phyloP scores from a whole-genome alignment of 2,797 vertebrate genomes.

The Labroides dimidiatus region DNA sequence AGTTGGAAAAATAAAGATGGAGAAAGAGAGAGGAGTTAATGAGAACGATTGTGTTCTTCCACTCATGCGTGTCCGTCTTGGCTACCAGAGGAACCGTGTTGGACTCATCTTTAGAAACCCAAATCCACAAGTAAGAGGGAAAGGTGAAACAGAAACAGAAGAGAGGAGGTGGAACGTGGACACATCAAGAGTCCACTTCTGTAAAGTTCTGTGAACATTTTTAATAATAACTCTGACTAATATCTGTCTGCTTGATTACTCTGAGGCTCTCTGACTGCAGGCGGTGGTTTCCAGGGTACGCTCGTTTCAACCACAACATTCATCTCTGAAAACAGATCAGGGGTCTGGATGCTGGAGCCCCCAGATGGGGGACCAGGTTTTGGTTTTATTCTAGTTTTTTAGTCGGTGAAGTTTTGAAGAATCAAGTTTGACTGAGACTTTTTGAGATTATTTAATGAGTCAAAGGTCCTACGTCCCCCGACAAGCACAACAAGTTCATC shows the following conservation, averaged over 20 bases:
- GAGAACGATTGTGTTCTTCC: constrained; percentile 66
- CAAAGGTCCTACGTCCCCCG: too few species aligned
- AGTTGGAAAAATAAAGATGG: constrained; percentile 33
- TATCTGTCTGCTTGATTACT: neutral
- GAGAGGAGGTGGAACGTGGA: neutral
- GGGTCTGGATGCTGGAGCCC: neutral
- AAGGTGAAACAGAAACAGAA: constrained; percentile 13
- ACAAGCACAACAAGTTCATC: too few species aligned
- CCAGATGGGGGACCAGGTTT: neutral
- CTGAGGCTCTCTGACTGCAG: neutral
- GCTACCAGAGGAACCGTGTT: constrained; percentile 36
- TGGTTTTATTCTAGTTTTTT: neutral
- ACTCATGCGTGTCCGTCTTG: constrained; percentile 54
- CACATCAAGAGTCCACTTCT: neutral
- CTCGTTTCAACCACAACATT: neutral
- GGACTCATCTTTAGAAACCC: constrained; percentile 46
- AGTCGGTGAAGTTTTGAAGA: neutral
- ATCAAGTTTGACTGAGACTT: too few species aligned
- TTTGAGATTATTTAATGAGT: too few species aligned
- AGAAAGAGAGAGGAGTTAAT: constrained; percentile 57
- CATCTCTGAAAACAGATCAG: neutral
- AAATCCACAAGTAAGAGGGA: constrained; percentile 28
- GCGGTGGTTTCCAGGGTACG: neutral
- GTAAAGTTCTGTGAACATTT: neutral
- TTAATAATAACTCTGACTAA: neutral